Percentiles rank a stretch among this genome's conserved stretches.
phyloP scores from a whole-genome alignment of 2,888 invertebrate genomes.

The Metopia argyrocephala region DNA sequence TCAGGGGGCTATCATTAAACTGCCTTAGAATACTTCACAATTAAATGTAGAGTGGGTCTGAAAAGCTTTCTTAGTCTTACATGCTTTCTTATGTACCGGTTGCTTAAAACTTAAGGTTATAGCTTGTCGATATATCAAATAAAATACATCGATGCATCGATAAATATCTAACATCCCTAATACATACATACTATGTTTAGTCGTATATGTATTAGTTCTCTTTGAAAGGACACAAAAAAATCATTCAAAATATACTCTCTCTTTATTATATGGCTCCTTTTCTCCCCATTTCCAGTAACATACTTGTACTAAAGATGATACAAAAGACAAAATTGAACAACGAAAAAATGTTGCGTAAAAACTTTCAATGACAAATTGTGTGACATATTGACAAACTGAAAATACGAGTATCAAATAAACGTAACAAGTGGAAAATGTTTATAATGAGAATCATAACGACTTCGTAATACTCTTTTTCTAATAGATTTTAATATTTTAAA shows the following conservation, averaged over 20 bases:
- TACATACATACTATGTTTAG: neutral
- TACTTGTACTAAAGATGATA: neutral
- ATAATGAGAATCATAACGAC: neutral
- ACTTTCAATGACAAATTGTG: neutral
- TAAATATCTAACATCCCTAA: too few species aligned
- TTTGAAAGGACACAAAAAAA: neutral
- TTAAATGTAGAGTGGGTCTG: too few species aligned
- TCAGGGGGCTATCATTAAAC: too few species aligned
- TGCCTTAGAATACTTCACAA: too few species aligned
- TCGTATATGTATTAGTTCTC: neutral
- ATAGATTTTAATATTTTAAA: too few species aligned
- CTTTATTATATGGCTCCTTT: neutral
- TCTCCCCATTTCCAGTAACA: neutral
- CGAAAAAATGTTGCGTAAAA: neutral
- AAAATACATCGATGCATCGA: too few species aligned
- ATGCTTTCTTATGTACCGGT: too few species aligned
- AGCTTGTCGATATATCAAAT: too few species aligned
- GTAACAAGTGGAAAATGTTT: neutral
- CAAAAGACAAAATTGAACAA: neutral
- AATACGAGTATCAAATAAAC: neutral
- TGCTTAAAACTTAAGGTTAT: too few species aligned
- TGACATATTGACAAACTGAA: neutral
- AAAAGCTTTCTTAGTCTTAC: too few species aligned
- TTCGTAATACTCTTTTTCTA: too few species aligned
- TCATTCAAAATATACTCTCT: constrained; percentile 49